Base-by-base conservation (phyloP, 2,888 invertebrate genomes). In the Agrypnus murinus region DNA sequence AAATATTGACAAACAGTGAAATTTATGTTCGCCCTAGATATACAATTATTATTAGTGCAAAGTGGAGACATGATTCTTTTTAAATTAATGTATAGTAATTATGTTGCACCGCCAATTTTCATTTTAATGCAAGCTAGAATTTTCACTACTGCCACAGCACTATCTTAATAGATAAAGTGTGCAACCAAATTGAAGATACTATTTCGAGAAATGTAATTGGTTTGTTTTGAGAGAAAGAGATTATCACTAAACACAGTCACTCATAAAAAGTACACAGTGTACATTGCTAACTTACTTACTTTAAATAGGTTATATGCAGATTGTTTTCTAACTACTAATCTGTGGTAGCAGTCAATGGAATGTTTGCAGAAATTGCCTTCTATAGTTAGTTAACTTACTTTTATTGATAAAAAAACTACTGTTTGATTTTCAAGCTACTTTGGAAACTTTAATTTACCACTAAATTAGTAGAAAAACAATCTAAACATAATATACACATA, bases 1-100 rank as follows among this genome's bases (percentile, higher is more conserved):
- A 55, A 32, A 63, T 66, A 66, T 66, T 68, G 63, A 62, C 57
- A 66, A 48, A 66, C 57, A 71, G 48, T 66, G 63, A 65, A 69
- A 70, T 68, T 67, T 62, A 59, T 45, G 58, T 67, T 65, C 50
- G 43, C 65, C 57, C 65, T 60, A 70, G 31, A 65, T 58, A 64
- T 48, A 65, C 65, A 46, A 65, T 58, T 46, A 15, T 53, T 71
- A 15, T 53, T 71, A 71, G 71, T 71, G 63, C 63, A 66, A 67
- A 36, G 58, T 67, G 57, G 63, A 67, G 43, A 63, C 38, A 58
- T 31, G 34, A 68, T 46, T 45, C 38, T 40, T 60, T 55, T 10
- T 40, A 53, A 38, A 55, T 14, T 8, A 55, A 64, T 55, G 53
- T 53, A 31, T 63, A 43, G 43, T 60, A 50, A 55, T 36, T 68